Conservation (phyloP, 1,140 invertebrate species). For the Stenopsyche tienmushanensis region DNA sequence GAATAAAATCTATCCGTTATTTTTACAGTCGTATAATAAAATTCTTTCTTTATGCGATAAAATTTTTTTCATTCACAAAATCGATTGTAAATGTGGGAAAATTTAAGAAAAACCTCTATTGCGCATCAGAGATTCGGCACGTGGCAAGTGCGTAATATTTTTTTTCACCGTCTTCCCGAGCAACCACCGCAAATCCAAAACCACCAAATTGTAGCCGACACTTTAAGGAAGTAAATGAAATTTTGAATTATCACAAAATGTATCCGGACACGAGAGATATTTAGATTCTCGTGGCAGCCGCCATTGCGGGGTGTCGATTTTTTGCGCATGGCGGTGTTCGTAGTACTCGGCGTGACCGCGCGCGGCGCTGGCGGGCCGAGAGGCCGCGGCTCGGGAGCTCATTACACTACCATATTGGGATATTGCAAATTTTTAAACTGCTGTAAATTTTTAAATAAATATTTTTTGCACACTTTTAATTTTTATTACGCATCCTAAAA, state of each 20-base stretch:
- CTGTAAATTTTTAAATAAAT: no score
- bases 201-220: neutral
- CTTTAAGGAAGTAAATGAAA: neutral
- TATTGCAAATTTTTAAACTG: neutral
- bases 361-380: neutral
- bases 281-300: constrained; percentile 4
- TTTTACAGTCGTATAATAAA: no score
- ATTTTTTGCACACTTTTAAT: no score
- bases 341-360: neutral
- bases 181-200: neutral
- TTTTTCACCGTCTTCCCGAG: constrained; percentile 24
- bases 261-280: constrained; percentile 7
- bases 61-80: constrained; percentile 13
- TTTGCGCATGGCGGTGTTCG: neutral
- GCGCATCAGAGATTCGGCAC: neutral
- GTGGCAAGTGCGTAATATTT: constrained; percentile 36
- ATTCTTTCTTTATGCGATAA: no score
- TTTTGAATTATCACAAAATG: constrained; percentile 38
- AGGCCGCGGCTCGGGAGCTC: neutral
- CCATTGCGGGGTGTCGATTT: constrained; percentile 6
- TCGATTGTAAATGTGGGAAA: neutral
- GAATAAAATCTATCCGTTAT: neutral
- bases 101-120: constrained; percentile 9
- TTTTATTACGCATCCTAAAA: no score
- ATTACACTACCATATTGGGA: constrained; percentile 19